Base-by-base conservation (phyloP, 2,113 vertebrate genomes). In the Myrmecophaga tridactyla region DNA sequence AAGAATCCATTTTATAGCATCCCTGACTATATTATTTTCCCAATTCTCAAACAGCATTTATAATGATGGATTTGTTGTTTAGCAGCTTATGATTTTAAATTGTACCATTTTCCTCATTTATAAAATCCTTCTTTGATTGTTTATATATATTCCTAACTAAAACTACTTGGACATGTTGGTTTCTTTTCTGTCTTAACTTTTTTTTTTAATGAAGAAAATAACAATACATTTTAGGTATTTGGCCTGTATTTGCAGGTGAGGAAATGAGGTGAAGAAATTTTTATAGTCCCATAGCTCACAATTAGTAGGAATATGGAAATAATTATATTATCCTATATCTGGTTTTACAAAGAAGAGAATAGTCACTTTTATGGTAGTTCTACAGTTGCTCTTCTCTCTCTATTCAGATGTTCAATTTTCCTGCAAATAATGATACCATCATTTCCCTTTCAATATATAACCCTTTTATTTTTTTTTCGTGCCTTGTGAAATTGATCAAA, bases 71-170 rank as follows among this genome's bases (percentile, higher is more conserved):
- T 80, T 73, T 73, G 17, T 92, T 48, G 53, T 86, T 60, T 62
- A 78, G 62, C 25, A 53, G n/a, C 29, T 69, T 56, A 20, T 81
- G 60, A 34, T 70, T 94, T 88, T n/a, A 91, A 80, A 46, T 93
- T 48, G 41, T 53, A 67, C 1, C 17, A 29, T 43, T 89, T 82
- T 48, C 18, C 36, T 39, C 41, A 70, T 88, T 77, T 88, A 78
- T 51, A 90, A 58, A 94, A 89, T 81, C 17, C 4, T 95, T 80
- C 63, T 85, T 83, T 67, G 56, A 77, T 94, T 92, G 36, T 65
- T 84, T 85, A 69, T 80, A 89, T 76, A 70, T 80, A 85, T 76
- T 76, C n/a, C 31, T 86, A 86, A 84, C 31, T 88, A 36, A 95
- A 70, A 75, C 31, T 43, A 87, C 31, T 87, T 90, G 81, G 48